Evolutionary conservation across 2,113 vertebrate species (phyloP), one percentile per base, ranked within the genome.

Genomic region (Isichthys henryi): DNA sequence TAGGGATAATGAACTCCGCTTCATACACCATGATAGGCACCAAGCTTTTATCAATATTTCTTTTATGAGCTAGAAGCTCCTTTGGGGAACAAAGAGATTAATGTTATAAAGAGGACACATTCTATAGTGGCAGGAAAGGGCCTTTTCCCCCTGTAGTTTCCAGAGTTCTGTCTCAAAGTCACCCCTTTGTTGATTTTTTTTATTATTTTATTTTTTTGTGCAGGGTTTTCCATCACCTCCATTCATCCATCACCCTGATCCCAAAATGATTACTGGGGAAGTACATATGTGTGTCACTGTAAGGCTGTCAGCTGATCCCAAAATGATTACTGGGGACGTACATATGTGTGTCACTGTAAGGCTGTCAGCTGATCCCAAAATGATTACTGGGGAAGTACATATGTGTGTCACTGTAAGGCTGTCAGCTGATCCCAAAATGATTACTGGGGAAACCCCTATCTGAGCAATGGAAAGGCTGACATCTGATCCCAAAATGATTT

Each of bases 1-100:
- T 86, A 86, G 53, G 43, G 83, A 83, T 89, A 82, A 83, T 88
- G 70, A 80, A 80, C 66, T 80, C 66, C 8, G 88, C 50, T 80
- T 80, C 66, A 84, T 89, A 82, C 58, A 50, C 35, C 80, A 85
- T 48, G 39, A 45, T 9, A 58, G 43, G 53, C 58, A 52, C 53
- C 53, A 86, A 43, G 39, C 58, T 89, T 70, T 89, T 84, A 80
- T 88, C 46, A 80, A 83, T 86, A 74, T 89, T 74, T 62, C 53
- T 89, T 89, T 89, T 52, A 74, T 89, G 74, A 31, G 77, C 77
- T 89, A 35, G 39, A 45, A 74, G 58, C 19, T 70, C 62, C 62
- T 88, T 88, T 48, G 45, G 45, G 45, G 85, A 74, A 88, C 62
- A 74, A 88, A 89, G 39, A 21, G 87, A 88, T 45, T 62, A 89